Conservation (phyloP, 2,888 invertebrate genomes). For the Tachina lurida region DNA sequence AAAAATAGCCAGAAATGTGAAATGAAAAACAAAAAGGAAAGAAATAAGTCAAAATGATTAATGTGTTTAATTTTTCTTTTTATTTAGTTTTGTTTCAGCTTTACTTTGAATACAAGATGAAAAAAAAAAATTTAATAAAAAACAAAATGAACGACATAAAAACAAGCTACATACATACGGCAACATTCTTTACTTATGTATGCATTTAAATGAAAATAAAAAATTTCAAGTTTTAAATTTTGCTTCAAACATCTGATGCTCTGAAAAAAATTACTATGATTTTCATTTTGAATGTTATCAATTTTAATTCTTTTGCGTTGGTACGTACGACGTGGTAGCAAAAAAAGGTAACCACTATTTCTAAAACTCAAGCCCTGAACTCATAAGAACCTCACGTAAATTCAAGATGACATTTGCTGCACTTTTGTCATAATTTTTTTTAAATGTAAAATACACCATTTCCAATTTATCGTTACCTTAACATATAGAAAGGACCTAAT, state of each 20-base stretch:
- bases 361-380: too few relatives aligned
- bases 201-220: neutral
- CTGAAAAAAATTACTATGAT: neutral
- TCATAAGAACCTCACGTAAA: too few relatives aligned
- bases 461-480: too few relatives aligned
- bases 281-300: neutral
- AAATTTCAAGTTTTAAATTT: constrained; percentile 16
- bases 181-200: constrained; percentile 3
- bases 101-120: constrained; percentile 60
- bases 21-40: constrained; percentile 75
- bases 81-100: constrained; percentile 63
- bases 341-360: too few relatives aligned
- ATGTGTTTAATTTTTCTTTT: constrained; percentile 76
- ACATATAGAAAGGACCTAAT: too few relatives aligned
- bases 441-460: too few relatives aligned
- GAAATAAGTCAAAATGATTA: constrained; percentile 82
- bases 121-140: neutral
- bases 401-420: too few relatives aligned
- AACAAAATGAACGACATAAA: constrained; percentile 34
- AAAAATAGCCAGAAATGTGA: constrained; percentile 42
- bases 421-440: too few relatives aligned
- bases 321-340: too few relatives aligned
- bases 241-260: constrained; percentile 13
- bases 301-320: neutral
- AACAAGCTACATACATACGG: constrained; percentile 11